phyloP scores from a whole-genome alignment of 2,797 vertebrate species.

The Pangasius macronema region DNA sequence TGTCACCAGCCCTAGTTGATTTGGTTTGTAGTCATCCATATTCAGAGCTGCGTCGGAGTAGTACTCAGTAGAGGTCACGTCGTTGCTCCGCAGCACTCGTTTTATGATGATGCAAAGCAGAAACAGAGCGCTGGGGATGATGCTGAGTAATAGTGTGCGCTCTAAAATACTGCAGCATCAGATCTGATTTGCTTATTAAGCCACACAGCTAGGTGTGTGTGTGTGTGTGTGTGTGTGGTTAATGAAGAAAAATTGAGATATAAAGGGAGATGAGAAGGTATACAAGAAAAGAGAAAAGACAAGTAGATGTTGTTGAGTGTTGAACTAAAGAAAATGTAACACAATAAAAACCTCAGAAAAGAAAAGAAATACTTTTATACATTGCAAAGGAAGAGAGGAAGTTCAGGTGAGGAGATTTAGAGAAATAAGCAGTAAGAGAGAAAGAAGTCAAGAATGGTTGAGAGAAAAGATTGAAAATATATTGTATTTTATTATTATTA shows the following conservation, averaged over 20 bases:
- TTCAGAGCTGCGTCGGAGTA: constrained; percentile 40
- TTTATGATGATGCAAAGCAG: constrained; percentile 42
- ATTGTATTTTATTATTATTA: no score
- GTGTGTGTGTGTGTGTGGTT: no score
- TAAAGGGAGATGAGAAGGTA: not conserved
- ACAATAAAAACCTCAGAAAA: not conserved
- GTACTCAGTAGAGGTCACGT: constrained; percentile 50
- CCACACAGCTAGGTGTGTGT: constrained; percentile 5
- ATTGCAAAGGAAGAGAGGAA: not conserved
- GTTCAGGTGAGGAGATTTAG: not conserved
- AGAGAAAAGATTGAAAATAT: not conserved
- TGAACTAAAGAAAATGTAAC: not conserved
- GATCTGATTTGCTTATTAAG: constrained; percentile 37
- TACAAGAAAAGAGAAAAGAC: not conserved
- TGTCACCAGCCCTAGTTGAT: not conserved
- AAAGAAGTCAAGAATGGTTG: not conserved
- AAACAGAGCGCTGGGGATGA: constrained; percentile 16
- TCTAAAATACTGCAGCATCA: constrained; percentile 42
- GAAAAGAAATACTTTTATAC: not conserved
- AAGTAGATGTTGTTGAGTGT: not conserved
- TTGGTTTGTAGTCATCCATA: not conserved
- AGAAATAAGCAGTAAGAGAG: no score
- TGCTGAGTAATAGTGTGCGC: constrained; percentile 56
- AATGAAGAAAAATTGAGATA: not conserved
- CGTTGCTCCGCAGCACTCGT: constrained; percentile 32